These are phyloP conservation scores for Acanthurus tractus DNA, from an alignment of 2,797 vertebrate genomes.

Conservation along the genomic window DNA sequence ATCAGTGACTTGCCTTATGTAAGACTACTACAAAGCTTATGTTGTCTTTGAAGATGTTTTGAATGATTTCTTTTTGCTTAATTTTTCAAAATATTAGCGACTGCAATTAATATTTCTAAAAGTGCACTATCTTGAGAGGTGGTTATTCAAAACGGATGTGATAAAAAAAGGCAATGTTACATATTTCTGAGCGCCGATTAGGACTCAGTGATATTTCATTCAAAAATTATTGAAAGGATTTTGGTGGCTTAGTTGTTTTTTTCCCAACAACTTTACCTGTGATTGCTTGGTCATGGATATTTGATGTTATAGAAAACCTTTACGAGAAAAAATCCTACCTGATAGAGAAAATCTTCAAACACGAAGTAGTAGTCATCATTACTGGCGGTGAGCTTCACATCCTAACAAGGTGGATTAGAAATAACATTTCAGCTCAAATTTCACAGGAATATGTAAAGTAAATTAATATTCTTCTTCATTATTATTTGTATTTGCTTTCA, in stretches of 20 bases:
- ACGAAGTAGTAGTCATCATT: conserved; percentile 99
- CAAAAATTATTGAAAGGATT: not conserved
- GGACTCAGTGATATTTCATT: not conserved
- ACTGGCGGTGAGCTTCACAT: conserved; percentile 98
- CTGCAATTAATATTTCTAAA: not conserved
- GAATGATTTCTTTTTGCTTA: not conserved
- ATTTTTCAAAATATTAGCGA: too few relatives aligned
- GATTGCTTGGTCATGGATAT: not conserved
- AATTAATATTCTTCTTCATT: too few relatives aligned
- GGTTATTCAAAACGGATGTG: not conserved
- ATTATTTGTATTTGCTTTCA: not conserved
- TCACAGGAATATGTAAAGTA: not conserved
- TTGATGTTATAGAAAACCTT: not conserved
- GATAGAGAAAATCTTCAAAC: conserved; percentile 99
- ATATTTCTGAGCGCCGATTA: not conserved
- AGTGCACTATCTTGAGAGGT: not conserved
- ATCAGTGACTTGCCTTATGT: not conserved
- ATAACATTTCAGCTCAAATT: not conserved
- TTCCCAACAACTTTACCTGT: too few relatives aligned
- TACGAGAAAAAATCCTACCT: conserved; percentile 85
- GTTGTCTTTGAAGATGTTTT: not conserved
- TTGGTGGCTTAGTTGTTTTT: not conserved
- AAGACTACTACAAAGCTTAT: not conserved
- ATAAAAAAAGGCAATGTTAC: not conserved
- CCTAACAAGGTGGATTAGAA: conserved; percentile 79